Evolutionary conservation across 2,888 invertebrate species (phyloP).

Genomic region (Mythimna pallens): DNA sequence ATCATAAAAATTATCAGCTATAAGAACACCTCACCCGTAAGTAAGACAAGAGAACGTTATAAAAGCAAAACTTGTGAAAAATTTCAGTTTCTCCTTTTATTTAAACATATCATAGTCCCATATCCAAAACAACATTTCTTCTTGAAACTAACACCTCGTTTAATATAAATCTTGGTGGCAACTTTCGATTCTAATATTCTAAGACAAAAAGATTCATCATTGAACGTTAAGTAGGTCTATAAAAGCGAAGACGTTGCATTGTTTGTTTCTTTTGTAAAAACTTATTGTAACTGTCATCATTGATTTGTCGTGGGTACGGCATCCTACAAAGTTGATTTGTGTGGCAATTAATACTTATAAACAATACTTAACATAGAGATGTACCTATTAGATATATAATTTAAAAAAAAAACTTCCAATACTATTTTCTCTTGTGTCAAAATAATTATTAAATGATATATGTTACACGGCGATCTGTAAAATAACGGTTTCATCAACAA

Average conservation of each 20-base stretch:
- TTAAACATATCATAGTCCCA: no score
- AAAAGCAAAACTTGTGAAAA: no score
- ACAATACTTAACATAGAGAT: neutral
- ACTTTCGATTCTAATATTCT: constrained; percentile 31
- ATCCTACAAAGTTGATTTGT: neutral
- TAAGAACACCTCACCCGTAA: no score
- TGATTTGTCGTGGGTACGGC: constrained; percentile 12
- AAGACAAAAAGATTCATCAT: constrained; percentile 22
- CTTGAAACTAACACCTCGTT: neutral
- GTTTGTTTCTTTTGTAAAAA: constrained; percentile 15
- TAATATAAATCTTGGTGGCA: neutral
- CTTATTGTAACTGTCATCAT: constrained; percentile 2
- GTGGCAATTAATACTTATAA: neutral
- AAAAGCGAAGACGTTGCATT: constrained; percentile 23
- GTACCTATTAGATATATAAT: neutral
- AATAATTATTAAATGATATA: no score
- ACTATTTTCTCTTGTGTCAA: no score
- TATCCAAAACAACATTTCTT: neutral
- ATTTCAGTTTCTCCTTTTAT: no score
- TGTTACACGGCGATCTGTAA: no score
- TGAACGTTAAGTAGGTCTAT: neutral
- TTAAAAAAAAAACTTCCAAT: no score
- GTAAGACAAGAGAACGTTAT: no score
- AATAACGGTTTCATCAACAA: no score
- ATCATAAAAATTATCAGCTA: no score